Evolutionary conservation across 2,797 vertebrate genomes (phyloP).

Genomic region (Alosa sapidissima): DNA sequence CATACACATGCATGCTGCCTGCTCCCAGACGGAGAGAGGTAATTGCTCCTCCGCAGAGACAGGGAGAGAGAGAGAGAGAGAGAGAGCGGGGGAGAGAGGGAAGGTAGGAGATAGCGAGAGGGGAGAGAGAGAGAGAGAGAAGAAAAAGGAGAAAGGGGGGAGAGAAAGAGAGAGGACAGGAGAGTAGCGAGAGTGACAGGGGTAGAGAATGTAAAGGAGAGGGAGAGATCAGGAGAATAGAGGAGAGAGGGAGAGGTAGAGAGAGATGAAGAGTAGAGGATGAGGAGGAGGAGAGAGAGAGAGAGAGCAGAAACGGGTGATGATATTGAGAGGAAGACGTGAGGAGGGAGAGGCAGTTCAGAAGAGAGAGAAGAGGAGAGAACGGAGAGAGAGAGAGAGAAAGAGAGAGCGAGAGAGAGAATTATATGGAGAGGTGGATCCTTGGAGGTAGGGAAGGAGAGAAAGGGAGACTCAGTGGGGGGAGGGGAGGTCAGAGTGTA

Average conservation of each 20-base stretch:
- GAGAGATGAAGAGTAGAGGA: neutral
- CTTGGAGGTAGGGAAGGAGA: neutral
- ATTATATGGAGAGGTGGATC: neutral
- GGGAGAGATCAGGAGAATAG: neutral
- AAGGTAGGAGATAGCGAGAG: neutral
- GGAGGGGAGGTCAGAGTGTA: neutral
- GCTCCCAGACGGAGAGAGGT: constrained; percentile 66
- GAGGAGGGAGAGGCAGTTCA: constrained; percentile 33
- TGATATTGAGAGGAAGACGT: neutral
- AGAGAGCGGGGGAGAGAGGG: constrained; percentile 42
- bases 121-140: constrained; percentile 28
- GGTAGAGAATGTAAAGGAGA: neutral
- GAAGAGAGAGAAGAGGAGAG: constrained; percentile 27
- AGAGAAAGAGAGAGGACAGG: neutral
- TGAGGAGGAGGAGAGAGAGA: neutral
- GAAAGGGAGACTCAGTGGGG: neutral
- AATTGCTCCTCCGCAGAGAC: constrained; percentile 69
- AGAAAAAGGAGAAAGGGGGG: constrained; percentile 43
- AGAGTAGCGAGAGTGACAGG: neutral
- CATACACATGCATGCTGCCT: constrained; percentile 31
- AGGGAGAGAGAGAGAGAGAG: constrained; percentile 52
- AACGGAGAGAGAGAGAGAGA: constrained; percentile 33
- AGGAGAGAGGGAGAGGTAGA: neutral
- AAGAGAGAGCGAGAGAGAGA: no score
- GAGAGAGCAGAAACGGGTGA: no score